Evolutionary conservation across 2,113 vertebrate species (phyloP).

Genomic region (Theristicus caerulescens): DNA sequence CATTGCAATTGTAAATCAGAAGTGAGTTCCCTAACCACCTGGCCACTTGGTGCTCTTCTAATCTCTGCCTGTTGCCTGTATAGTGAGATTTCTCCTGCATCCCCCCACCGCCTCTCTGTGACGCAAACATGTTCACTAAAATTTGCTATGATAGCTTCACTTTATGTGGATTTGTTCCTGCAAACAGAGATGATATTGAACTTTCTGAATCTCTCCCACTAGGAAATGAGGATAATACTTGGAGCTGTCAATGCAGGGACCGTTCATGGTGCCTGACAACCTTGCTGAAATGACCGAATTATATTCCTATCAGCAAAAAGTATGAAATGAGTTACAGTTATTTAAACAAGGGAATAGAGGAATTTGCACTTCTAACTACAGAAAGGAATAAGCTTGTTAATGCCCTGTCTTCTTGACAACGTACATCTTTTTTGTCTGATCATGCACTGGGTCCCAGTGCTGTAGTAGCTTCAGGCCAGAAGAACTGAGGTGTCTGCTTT

Average conservation of each 20-base stretch:
- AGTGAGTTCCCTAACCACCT: constrained; percentile 43
- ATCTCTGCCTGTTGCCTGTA: background rate
- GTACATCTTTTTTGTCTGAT: background rate
- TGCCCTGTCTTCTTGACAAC: background rate
- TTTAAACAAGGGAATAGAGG: background rate
- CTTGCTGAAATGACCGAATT: constrained; percentile 25
- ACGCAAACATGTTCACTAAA: background rate
- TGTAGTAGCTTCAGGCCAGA: background rate
- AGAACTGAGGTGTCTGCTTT: background rate
- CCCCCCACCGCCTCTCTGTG: background rate
- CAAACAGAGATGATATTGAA: constrained; percentile 19
- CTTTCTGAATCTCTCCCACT: background rate
- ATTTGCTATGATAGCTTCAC: constrained; percentile 1
- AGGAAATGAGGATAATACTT: constrained; percentile 3
- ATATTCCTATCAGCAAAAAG: background rate
- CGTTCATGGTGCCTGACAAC: background rate
- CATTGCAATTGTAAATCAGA: constrained; percentile 44
- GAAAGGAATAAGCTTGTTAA: background rate
- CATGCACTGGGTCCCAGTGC: background rate
- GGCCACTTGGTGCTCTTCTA: constrained; percentile 34
- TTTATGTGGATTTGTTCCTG: constrained; percentile 23
- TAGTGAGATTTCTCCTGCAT: background rate
- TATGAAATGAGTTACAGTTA: background rate
- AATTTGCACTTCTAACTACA: background rate
- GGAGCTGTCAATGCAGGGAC: constrained; percentile 2